Conservation (phyloP, 2,797 vertebrate genomes). For the Chelon labrosus region DNA sequence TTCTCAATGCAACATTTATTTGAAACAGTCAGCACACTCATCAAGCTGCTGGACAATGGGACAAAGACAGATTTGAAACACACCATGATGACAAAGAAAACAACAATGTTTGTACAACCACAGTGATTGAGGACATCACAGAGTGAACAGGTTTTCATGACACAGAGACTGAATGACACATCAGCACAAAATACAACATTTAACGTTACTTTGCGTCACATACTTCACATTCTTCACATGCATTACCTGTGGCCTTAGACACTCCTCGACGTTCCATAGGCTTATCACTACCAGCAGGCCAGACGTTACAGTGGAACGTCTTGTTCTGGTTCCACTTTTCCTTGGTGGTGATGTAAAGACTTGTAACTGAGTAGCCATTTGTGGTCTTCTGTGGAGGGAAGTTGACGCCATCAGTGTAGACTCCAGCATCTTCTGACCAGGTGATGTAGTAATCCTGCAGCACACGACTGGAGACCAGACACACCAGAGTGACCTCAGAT, state of each 20-base stretch:
- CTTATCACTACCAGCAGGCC: fast-evolving
- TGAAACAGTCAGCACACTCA: too few species aligned
- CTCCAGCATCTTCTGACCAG: background rate
- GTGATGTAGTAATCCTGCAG: constrained; percentile 21
- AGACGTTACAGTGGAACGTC: background rate
- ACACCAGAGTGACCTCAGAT: constrained; percentile 37
- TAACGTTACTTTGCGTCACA: background rate
- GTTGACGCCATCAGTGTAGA: background rate
- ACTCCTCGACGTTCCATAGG: fast-evolving
- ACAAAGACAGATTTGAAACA: constrained; percentile 34
- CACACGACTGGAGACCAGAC: constrained; percentile 30
- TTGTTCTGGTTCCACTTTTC: fast-evolving
- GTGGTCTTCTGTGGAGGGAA: background rate
- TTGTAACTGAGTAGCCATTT: background rate
- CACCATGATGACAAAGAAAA: constrained; percentile 16
- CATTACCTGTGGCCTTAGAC: background rate
- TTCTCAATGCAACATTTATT: too few species aligned
- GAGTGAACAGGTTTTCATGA: background rate
- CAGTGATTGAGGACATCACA: constrained; percentile 10
- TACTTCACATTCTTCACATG: fast-evolving
- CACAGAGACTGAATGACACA: constrained; percentile 15
- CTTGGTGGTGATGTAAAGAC: constrained; percentile 30
- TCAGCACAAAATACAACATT: constrained; percentile 14
- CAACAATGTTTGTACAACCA: constrained; percentile 4
- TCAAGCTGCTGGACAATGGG: constrained; percentile 19